Conservation (phyloP, 1,140 invertebrate species). For the Pogonomyrmex barbatus region DNA sequence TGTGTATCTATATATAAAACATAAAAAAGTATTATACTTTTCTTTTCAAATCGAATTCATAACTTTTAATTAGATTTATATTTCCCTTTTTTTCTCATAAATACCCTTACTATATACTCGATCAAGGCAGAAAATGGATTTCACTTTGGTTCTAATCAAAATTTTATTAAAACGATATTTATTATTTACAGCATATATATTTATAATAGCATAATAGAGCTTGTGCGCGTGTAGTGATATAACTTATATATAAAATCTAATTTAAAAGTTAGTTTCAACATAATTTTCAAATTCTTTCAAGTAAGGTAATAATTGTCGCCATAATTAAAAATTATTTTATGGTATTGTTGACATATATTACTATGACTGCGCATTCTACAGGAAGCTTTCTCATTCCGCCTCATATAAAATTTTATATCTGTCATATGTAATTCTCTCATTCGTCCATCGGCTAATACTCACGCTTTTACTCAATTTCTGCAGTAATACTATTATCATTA, state of each 20-base stretch:
- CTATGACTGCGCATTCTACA: constrained; percentile 53
- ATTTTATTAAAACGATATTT: constrained; percentile 85
- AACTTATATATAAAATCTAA: constrained; percentile 53
- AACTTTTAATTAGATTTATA: neutral
- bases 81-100: neutral
- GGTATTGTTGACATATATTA: constrained; percentile 70
- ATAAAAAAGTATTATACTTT: constrained; percentile 1
- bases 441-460: neutral
- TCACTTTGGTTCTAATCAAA: constrained; percentile 72
- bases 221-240: constrained; percentile 23
- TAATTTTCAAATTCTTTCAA: constrained; percentile 22
- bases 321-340: constrained; percentile 53
- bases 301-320: constrained; percentile 9
- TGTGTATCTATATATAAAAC: neutral
- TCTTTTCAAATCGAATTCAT: neutral
- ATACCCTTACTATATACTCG: neutral
- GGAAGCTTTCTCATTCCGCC: neutral
- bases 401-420: constrained; percentile 31
- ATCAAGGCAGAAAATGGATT: neutral
- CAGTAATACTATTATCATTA: constrained; percentile 17
- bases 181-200: constrained; percentile 84
- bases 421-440: neutral
- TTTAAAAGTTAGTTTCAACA: constrained; percentile 36
- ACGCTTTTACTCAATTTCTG: constrained; percentile 4
- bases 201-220: constrained; percentile 53